A percentile compares a stretch with the other conserved stretches of the same genome.
These are phyloP conservation scores for Folsomia candida DNA, from an alignment of 2,888 invertebrate species.

Conservation along the genomic window DNA sequence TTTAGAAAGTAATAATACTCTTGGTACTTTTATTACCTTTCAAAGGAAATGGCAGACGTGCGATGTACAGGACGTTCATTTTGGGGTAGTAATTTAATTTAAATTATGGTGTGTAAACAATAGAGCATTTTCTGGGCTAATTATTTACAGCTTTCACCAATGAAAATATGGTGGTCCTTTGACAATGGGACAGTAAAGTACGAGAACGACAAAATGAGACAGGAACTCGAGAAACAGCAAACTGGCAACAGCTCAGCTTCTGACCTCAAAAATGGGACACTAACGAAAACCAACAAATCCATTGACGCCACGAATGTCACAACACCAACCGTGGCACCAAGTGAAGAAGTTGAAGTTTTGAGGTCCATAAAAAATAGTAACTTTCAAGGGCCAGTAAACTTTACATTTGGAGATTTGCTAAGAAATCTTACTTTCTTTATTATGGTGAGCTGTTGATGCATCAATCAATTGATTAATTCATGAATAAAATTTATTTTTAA, in stretches of 20 bases:
- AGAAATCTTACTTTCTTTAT: background rate
- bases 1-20: background rate
- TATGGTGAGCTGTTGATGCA: background rate
- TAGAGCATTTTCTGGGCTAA: no score
- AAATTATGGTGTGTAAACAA: no score
- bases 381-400: background rate
- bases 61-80: constrained; percentile 1
- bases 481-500: background rate
- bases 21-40: background rate
- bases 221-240: constrained; percentile 4
- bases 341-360: constrained; percentile 1
- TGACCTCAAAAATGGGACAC: background rate
- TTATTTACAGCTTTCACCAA: background rate
- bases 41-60: constrained; percentile 3
- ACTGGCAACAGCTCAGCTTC: background rate
- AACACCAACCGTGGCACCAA: background rate
- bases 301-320: background rate
- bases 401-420: background rate
- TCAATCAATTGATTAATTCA: no score
- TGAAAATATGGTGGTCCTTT: constrained; percentile 5
- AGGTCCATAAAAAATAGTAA: background rate
- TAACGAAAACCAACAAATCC: background rate
- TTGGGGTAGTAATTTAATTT: background rate
- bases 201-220: background rate
- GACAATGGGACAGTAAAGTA: background rate